Conservation (phyloP, 2,888 invertebrate species). For the Orthosia gracilis region DNA sequence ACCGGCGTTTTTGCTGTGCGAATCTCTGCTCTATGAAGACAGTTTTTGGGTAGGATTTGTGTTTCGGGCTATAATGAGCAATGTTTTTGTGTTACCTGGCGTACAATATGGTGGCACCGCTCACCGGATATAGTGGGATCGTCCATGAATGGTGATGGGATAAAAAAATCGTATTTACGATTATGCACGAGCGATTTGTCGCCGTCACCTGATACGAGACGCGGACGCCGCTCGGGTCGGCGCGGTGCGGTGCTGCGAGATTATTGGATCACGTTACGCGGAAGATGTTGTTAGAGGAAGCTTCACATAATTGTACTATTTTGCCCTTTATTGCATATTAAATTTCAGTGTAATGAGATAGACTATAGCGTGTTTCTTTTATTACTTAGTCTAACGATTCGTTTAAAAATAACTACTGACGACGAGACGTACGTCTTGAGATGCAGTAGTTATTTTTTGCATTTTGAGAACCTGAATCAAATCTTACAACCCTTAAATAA, state of each 20-base stretch:
- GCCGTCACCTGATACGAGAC: conserved; percentile 85
- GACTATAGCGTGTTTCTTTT: conserved; percentile 18
- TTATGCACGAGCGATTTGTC: conserved; percentile 90
- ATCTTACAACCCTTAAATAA: conserved; percentile 8
- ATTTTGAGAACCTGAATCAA: background rate
- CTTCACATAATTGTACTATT: conserved; percentile 63
- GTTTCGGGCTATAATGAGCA: conserved; percentile 78
- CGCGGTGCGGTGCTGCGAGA: conserved; percentile 67
- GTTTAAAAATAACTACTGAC: background rate
- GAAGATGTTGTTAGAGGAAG: conserved; percentile 77
- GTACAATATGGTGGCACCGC: conserved; percentile 83
- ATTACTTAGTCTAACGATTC: background rate
- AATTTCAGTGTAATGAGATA: conserved; percentile 51
- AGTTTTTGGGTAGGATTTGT: conserved; percentile 70
- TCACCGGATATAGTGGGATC: conserved; percentile 87
- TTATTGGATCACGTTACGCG: conserved; percentile 87
- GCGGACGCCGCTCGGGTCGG: conserved; percentile 75
- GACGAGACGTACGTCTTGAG: no score
- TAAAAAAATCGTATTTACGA: conserved; percentile 88
- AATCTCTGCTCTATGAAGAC: conserved; percentile 73
- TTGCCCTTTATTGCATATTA: conserved; percentile 61
- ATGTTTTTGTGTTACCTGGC: conserved; percentile 83
- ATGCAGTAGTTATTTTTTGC: background rate
- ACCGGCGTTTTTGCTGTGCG: conserved; percentile 68
- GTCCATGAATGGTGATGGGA: conserved; percentile 79